These are phyloP conservation scores for Epizoanthus stellaris DNA, from an alignment of 92 coral and sea anemone species.

Conservation along the genomic window DNA sequence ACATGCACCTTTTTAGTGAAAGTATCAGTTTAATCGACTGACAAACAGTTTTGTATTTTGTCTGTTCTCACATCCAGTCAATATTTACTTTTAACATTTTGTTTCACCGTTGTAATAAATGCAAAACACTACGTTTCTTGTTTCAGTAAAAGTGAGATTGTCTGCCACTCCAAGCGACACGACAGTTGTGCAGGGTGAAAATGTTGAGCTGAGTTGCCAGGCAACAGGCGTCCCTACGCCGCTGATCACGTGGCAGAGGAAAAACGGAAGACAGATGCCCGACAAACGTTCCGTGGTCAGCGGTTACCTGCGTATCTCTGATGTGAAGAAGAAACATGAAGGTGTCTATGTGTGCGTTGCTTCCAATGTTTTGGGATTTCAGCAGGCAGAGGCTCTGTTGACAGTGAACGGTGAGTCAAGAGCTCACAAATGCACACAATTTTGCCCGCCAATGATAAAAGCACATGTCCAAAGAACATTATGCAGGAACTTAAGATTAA, in stretches of 20 bases:
- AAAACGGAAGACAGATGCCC: conserved; percentile 44
- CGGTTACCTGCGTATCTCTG: conserved; percentile 36
- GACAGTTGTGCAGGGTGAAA: conserved; percentile 54
- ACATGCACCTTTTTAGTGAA: no score
- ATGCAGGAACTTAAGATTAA: no score
- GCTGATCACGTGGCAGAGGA: conserved; percentile 56
- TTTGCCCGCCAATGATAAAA: no score
- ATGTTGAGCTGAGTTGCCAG: conserved; percentile 41
- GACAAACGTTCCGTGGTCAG: background rate
- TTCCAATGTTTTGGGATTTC: conserved; percentile 51
- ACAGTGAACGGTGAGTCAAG: conserved; percentile 41
- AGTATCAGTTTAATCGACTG: no score
- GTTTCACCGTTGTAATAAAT: background rate
- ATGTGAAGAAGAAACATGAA: conserved; percentile 43
- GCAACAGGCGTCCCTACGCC: conserved; percentile 62
- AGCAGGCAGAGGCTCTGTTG: conserved; percentile 43
- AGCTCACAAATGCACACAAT: no score
- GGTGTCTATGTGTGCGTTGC: conserved; percentile 50
- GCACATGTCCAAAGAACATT: no score
- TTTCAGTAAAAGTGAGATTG: conserved; percentile 27
- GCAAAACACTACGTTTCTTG: no score
- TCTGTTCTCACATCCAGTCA: no score
- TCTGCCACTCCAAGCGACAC: conserved; percentile 32
- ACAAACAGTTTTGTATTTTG: no score
- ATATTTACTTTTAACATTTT: no score